phyloP scores from a whole-genome alignment of 2,113 vertebrate species.

The Xiphophorus maculatus region DNA sequence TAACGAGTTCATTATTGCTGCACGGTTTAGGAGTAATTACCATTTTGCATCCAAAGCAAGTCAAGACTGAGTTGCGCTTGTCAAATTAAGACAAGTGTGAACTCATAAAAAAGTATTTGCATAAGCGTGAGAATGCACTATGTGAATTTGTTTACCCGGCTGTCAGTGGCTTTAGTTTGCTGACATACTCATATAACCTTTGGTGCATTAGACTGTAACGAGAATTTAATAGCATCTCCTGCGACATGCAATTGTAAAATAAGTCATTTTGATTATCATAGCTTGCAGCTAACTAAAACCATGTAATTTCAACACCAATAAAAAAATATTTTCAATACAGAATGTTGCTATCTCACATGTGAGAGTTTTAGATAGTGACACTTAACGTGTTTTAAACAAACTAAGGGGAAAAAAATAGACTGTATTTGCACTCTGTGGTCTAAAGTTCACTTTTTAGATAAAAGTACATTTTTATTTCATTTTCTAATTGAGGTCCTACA shows the following conservation, averaged over 20 bases:
- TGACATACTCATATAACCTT: constrained; percentile 4
- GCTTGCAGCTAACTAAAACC: background rate
- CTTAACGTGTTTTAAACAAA: too few relatives aligned
- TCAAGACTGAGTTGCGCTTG: constrained; percentile 62
- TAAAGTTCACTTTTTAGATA: too few relatives aligned
- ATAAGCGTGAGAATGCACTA: constrained; percentile 13
- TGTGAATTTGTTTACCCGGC: background rate
- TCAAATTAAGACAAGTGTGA: constrained; percentile 70
- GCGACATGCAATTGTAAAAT: background rate
- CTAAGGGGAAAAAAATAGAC: too few relatives aligned
- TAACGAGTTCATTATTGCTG: constrained; percentile 78
- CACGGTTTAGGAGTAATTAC: constrained; percentile 74
- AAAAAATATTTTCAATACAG: background rate
- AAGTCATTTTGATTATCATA: background rate
- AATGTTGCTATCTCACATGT: background rate
- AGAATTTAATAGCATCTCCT: background rate
- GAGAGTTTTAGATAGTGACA: too few relatives aligned
- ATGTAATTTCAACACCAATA: background rate
- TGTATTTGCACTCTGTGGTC: too few relatives aligned
- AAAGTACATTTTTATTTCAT: too few relatives aligned
- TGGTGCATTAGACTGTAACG: background rate
- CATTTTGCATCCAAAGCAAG: constrained; percentile 75
- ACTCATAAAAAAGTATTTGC: constrained; percentile 73
- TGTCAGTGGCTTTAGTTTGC: background rate
- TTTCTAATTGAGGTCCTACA: too few relatives aligned